Base-by-base conservation (phyloP, 2,797 vertebrate species). In the Esox lucius region DNA sequence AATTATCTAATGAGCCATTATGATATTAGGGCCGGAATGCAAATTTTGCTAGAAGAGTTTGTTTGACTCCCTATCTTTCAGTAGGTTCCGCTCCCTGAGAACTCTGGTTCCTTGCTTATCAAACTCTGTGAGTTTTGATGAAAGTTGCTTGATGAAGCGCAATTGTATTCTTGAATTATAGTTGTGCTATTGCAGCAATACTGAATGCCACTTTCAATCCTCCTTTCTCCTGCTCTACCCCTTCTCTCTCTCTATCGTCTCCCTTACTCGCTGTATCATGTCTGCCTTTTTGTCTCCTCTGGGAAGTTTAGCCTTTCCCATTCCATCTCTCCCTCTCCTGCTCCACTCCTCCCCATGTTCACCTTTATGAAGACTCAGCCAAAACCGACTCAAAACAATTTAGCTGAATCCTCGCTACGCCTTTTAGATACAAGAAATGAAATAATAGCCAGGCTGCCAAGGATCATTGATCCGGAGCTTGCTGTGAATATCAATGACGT, bases 401-500 rank as follows among this genome's bases (percentile, higher is more conserved):
- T 88, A 84, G 81, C 84, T 78, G 78, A 89, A 86, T 89, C 76
- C 78, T 68, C 49, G 76, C 84, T 88, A 86, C 62, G 73, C 70
- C 81, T 87, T 84, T 89, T 81, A 76, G 80, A 84, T 83, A 87
- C 72, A 81, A 88, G 85, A 89, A 87, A 89, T 88, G 81, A 90
- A 90, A 90, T 89, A 91, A 91, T 84, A 87, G 88, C 71, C 35
- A 42, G 84, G 65, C 84, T 86, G 83, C 85, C 78, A 72, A 72
- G 82, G 84, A 83, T 87, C 87, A 91, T 90, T 90, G 91, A 90
- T 90, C 86, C 67, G 24, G 72, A 76, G 85, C 85, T 84, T 78
- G 86, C 87, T 87, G 83, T 83, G 89, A 90, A 92, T 92, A 90
- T 86, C 85, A 91, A 91, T 90, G 87, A 87, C 78, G 76, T 81